A percentile compares a stretch with the other conserved stretches of the same genome.
phyloP scores from a whole-genome alignment of 2,797 vertebrate species.

The Synaphobranchus kaupii region DNA sequence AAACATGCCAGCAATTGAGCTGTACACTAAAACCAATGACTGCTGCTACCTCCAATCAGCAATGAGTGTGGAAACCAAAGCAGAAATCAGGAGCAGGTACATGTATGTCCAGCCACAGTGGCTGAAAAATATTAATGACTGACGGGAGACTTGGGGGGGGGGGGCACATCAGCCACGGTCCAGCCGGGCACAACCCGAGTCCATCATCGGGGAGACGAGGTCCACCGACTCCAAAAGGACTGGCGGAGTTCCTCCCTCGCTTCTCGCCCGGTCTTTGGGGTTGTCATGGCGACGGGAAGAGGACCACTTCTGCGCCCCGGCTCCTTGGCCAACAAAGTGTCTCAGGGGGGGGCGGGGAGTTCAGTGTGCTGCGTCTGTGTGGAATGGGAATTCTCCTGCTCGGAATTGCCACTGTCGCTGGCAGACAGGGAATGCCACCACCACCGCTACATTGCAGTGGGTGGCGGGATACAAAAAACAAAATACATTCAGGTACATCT shows the following conservation, averaged over 20 bases:
- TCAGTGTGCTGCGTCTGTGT: constrained; percentile 44
- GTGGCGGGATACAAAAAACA: not conserved
- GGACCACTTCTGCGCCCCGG: constrained; percentile 59
- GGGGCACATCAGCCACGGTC: not conserved
- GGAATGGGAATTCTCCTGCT: constrained; percentile 50
- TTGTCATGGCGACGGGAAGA: constrained; percentile 71
- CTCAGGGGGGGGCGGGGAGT: constrained; percentile 34
- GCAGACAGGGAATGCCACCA: constrained; percentile 10
- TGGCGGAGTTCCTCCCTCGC: constrained; percentile 43
- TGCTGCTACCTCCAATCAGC: not conserved
- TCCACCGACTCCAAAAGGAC: constrained; percentile 35
- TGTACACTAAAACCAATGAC: not conserved
- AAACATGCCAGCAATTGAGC: not conserved
- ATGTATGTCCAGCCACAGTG: not conserved
- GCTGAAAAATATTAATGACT: not conserved
- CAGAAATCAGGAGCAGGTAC: not conserved
- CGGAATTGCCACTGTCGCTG: constrained; percentile 42
- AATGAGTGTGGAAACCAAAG: not conserved
- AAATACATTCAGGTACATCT: not conserved
- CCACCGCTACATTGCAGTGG: not conserved
- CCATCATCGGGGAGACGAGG: constrained; percentile 18
- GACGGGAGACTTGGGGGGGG: not conserved
- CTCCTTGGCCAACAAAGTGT: constrained; percentile 54
- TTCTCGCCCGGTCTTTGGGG: constrained; percentile 33
- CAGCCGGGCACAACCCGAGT: not conserved